These are phyloP conservation scores for Plebejus melissa DNA, from an alignment of 2,888 invertebrate species.

Conservation along the genomic window DNA sequence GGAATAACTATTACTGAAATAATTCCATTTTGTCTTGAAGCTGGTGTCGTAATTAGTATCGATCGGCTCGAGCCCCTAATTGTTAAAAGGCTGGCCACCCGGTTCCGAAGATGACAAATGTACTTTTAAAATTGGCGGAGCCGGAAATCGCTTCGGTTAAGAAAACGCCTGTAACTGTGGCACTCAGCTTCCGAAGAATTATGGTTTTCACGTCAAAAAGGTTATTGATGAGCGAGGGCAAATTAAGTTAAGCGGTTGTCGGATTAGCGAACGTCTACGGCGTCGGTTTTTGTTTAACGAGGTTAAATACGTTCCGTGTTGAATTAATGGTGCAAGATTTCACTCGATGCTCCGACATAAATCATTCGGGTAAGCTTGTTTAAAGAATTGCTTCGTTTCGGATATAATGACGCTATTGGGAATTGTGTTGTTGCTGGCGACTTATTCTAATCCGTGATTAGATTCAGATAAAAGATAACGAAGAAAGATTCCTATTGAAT, in stretches of 20 bases:
- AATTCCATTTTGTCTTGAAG: neutral
- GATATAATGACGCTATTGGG: conserved; percentile 24
- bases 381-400: conserved; percentile 25
- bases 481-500: conserved; percentile 4
- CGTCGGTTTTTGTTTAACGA: conserved; percentile 35
- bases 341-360: conserved; percentile 24
- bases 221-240: conserved; percentile 68
- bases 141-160: conserved; percentile 53
- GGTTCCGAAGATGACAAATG: conserved; percentile 43
- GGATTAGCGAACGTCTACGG: conserved; percentile 50
- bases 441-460: conserved; percentile 15
- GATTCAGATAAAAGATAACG: conserved; percentile 12
- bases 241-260: conserved; percentile 64
- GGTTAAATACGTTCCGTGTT: conserved; percentile 35
- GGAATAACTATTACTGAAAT: neutral
- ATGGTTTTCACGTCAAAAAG: conserved; percentile 69
- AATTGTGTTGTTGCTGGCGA: conserved; percentile 9
- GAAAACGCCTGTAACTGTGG: conserved; percentile 57
- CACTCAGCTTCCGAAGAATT: conserved; percentile 67
- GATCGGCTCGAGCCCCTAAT: neutral
- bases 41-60: neutral
- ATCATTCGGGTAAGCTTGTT: conserved; percentile 17
- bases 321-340: conserved; percentile 37
- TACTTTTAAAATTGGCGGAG: conserved; percentile 32
- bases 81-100: neutral